Evolutionary conservation across 2,113 vertebrate species (phyloP).

Genomic region (Indicator maculatus): DNA sequence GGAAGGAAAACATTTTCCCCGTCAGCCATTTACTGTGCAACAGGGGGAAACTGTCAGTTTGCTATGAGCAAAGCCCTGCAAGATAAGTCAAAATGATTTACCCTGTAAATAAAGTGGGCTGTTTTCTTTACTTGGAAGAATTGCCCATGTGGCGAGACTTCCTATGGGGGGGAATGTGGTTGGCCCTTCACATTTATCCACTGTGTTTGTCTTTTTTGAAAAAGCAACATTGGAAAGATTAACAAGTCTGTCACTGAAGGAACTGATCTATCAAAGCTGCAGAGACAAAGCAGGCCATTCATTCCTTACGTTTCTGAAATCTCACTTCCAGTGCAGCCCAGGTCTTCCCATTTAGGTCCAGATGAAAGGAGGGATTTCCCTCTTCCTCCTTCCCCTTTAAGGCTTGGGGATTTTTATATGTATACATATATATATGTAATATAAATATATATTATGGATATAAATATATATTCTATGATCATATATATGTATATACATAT

Average conservation of each 20-base stretch:
- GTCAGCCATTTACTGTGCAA: slow-evolving; percentile 76
- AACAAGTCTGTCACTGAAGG: slow-evolving; percentile 76
- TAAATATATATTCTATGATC: too few relatives aligned
- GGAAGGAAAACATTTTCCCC: slow-evolving; percentile 78
- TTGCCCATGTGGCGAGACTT: slow-evolving; percentile 77
- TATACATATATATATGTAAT: background rate
- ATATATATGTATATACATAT: too few relatives aligned
- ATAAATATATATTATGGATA: too few relatives aligned
- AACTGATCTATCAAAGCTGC: slow-evolving; percentile 76
- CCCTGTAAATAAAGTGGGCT: slow-evolving; percentile 77
- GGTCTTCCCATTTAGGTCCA: slow-evolving; percentile 55
- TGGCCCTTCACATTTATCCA: slow-evolving; percentile 72
- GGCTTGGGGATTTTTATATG: background rate
- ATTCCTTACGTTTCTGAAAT: slow-evolving; percentile 66
- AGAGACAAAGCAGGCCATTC: slow-evolving; percentile 74
- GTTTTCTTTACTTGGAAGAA: slow-evolving; percentile 78
- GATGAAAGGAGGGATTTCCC: slow-evolving; percentile 69
- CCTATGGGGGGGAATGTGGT: slow-evolving; percentile 77
- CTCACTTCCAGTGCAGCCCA: slow-evolving; percentile 57
- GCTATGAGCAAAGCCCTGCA: slow-evolving; percentile 68
- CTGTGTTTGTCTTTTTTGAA: slow-evolving; percentile 75
- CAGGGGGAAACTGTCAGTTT: slow-evolving; percentile 75
- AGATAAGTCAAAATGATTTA: slow-evolving; percentile 80
- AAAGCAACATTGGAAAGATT: slow-evolving; percentile 76
- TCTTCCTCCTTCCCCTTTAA: background rate